Percentiles rank a stretch among this genome's conserved stretches.
Evolutionary conservation across 2,113 vertebrate species (phyloP).

Genomic region (Cynoglossus semilaevis): DNA sequence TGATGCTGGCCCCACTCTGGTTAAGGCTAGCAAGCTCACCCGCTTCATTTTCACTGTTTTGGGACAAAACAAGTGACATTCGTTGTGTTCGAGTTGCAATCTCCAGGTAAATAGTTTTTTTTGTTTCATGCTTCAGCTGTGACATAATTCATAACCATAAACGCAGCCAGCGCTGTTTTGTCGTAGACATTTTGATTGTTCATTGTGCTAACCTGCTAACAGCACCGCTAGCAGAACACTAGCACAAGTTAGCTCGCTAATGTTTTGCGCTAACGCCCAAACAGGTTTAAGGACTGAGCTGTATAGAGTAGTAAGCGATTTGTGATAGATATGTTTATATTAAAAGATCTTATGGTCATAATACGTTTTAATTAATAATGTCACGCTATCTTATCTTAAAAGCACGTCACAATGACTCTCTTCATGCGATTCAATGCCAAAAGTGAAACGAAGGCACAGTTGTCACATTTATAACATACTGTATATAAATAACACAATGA

Average conservation of each 20-base stretch:
- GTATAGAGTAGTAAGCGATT: neutral
- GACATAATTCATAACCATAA: neutral
- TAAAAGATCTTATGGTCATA: too few species aligned
- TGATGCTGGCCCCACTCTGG: constrained; percentile 60
- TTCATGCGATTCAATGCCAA: neutral
- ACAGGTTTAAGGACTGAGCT: constrained; percentile 33
- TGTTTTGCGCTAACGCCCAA: constrained; percentile 35
- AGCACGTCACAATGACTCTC: neutral
- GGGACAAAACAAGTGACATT: constrained; percentile 47
- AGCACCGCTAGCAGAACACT: constrained; percentile 23
- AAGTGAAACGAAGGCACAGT: neutral
- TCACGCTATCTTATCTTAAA: neutral
- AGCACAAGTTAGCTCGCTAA: constrained; percentile 17
- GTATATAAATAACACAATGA: too few species aligned
- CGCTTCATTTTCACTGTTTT: constrained; percentile 51
- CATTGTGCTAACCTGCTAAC: constrained; percentile 10
- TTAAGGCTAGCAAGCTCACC: constrained; percentile 39
- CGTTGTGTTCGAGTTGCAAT: constrained; percentile 58
- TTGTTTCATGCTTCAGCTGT: neutral
- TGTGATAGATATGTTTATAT: neutral
- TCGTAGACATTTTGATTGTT: neutral
- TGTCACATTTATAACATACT: neutral
- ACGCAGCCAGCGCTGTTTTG: neutral
- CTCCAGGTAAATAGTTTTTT: constrained; percentile 49
- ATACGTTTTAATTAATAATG: too few species aligned